Percentiles rank a stretch among this genome's conserved stretches.
These are phyloP conservation scores for Salvelinus namaycush DNA, from an alignment of 2,113 vertebrate genomes.

Conservation along the genomic window DNA sequence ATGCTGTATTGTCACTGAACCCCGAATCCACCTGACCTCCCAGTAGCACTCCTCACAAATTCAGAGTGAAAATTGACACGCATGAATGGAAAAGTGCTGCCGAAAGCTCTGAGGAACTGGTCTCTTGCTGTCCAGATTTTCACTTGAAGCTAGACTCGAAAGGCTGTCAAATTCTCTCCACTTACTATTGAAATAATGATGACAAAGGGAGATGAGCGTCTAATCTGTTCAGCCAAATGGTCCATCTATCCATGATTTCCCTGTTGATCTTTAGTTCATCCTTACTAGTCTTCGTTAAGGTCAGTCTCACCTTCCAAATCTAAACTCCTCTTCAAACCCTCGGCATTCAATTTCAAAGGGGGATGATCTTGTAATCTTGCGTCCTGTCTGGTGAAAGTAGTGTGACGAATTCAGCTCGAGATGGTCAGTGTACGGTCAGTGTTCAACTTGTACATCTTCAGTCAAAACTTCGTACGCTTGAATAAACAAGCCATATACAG, in stretches of 20 bases:
- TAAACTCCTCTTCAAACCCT: neutral
- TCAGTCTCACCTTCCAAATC: neutral
- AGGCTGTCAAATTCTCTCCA: neutral
- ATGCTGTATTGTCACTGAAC: constrained; percentile 58
- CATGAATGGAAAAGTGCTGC: constrained; percentile 44
- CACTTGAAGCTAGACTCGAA: neutral
- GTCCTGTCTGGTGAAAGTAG: neutral
- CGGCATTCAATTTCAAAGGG: neutral
- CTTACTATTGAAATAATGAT: neutral
- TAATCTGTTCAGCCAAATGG: neutral
- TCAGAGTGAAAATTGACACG: constrained; percentile 28
- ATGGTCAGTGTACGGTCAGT: constrained; percentile 39
- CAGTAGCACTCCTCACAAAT: constrained; percentile 51
- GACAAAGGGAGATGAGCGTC: neutral
- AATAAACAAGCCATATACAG: too few species aligned
- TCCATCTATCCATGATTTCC: neutral
- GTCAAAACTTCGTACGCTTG: neutral
- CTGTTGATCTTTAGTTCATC: constrained; percentile 7
- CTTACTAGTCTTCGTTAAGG: neutral
- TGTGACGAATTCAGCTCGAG: neutral
- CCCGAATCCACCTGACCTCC: constrained; percentile 55
- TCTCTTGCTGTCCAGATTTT: constrained; percentile 22
- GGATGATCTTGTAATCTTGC: constrained; percentile 41
- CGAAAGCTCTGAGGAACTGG: constrained; percentile 37
- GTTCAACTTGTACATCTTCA: neutral